Percentiles rank a stretch among this genome's conserved stretches.
Evolutionary conservation across 2,888 invertebrate species (phyloP).

Genomic region (Sphaerophoria rueppellii): DNA sequence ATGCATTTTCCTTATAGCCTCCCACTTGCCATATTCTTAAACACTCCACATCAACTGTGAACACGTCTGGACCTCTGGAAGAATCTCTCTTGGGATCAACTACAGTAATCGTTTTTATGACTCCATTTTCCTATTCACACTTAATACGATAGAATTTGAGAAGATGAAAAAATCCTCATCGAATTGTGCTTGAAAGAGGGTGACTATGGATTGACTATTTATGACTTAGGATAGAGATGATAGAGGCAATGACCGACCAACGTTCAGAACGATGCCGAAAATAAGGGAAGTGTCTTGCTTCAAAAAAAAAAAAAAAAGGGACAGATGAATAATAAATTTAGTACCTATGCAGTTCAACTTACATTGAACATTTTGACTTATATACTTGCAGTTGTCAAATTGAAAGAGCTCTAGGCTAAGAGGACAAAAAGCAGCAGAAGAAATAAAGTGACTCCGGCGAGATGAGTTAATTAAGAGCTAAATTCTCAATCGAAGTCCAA

Average conservation of each 20-base stretch:
- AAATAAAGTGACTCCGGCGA: background rate
- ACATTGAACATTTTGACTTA: too few relatives aligned
- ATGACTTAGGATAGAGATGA: constrained; percentile 2
- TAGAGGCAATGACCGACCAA: constrained; percentile 1
- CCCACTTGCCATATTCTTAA: too few relatives aligned
- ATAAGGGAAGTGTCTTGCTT: constrained; percentile 33
- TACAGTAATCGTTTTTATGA: constrained; percentile 76
- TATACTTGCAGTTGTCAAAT: background rate
- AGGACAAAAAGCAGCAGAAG: background rate
- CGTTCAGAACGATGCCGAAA: constrained; percentile 7
- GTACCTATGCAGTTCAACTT: too few relatives aligned
- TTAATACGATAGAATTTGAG: constrained; percentile 72
- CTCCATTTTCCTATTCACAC: constrained; percentile 75
- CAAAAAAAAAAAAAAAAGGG: constrained; percentile 34
- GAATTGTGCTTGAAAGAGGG: constrained; percentile 42
- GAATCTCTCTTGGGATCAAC: constrained; percentile 74
- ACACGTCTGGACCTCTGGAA: constrained; percentile 18
- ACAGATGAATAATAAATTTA: too few relatives aligned
- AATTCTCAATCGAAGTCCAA: constrained; percentile 18
- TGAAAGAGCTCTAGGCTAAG: background rate
- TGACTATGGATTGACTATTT: constrained; percentile 17
- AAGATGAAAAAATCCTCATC: constrained; percentile 68
- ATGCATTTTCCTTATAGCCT: too few relatives aligned
- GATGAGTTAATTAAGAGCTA: constrained; percentile 54
- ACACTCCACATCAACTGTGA: too few relatives aligned